Percentiles rank a stretch among this genome's conserved stretches.
Conservation (phyloP, 2,797 vertebrate species). For the Cuculus canorus region DNA sequence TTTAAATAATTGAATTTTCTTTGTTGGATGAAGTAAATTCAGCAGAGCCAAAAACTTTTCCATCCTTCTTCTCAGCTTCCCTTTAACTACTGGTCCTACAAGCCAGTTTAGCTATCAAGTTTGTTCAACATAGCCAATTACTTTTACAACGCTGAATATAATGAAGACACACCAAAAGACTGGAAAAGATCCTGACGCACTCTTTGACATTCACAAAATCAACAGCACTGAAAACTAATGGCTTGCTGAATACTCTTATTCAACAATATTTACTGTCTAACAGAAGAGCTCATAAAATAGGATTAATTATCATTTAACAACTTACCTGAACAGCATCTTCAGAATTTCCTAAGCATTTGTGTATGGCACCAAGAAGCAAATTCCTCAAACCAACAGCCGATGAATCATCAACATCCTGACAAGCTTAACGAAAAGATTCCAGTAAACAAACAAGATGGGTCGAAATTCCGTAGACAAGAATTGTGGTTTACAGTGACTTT, state of each 20-base stretch:
- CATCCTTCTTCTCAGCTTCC: not conserved
- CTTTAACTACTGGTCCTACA: not conserved
- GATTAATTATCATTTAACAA: not conserved
- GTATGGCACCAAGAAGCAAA: constrained; percentile 95
- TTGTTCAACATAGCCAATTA: not conserved
- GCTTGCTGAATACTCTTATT: not conserved
- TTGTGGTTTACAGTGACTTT: not conserved
- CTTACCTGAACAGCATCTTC: constrained; percentile 93
- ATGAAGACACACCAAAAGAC: not conserved
- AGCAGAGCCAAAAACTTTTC: not conserved
- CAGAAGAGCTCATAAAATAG: not conserved
- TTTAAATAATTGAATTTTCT: not conserved
- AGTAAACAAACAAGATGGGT: not conserved
- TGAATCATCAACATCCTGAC: constrained; percentile 89
- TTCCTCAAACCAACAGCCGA: constrained; percentile 88
- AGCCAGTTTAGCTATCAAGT: not conserved
- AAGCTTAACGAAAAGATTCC: constrained; percentile 79
- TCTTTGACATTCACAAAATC: not conserved
- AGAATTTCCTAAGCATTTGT: constrained; percentile 91
- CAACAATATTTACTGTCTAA: not conserved
- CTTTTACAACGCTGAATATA: not conserved
- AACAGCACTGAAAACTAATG: not conserved
- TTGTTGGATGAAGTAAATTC: not conserved
- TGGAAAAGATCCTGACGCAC: not conserved
- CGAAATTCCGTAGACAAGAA: constrained; percentile 1